Evolutionary conservation across 1,140 invertebrate species (phyloP).

Genomic region (Diprion similis): DNA sequence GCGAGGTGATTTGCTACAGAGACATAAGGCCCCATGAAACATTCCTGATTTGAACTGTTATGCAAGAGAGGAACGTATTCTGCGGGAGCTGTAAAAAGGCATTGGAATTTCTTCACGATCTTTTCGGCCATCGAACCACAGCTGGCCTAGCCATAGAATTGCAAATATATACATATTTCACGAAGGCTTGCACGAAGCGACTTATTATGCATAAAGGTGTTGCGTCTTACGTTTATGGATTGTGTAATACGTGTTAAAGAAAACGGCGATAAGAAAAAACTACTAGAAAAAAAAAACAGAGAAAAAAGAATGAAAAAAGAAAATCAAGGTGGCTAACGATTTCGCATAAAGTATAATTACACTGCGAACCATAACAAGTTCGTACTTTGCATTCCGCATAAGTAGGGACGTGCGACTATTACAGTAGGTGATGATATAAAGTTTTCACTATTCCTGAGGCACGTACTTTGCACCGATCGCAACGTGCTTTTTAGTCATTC

Average conservation of each 20-base stretch:
- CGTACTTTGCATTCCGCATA: background rate
- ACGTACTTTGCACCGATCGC: background rate
- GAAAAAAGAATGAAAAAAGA: background rate
- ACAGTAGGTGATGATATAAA: background rate
- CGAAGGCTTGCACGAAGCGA: background rate
- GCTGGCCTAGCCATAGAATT: background rate
- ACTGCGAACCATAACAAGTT: background rate
- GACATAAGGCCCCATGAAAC: background rate
- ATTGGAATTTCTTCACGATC: too few relatives aligned
- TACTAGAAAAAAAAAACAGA: too few relatives aligned
- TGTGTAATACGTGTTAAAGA: background rate
- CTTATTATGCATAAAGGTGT: too few relatives aligned
- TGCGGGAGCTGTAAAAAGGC: background rate
- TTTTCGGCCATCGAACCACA: background rate
- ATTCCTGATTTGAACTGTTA: slow-evolving; percentile 3
- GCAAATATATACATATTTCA: background rate
- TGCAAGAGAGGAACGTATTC: background rate
- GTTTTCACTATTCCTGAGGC: background rate
- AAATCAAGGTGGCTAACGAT: background rate
- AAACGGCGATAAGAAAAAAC: too few relatives aligned
- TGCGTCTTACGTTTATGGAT: background rate
- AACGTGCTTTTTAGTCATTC: slow-evolving; percentile 2
- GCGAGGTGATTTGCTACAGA: background rate
- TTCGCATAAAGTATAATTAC: background rate
- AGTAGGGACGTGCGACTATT: background rate